phyloP scores from a whole-genome alignment of 2,113 vertebrate genomes.

The Aegypius monachus region DNA sequence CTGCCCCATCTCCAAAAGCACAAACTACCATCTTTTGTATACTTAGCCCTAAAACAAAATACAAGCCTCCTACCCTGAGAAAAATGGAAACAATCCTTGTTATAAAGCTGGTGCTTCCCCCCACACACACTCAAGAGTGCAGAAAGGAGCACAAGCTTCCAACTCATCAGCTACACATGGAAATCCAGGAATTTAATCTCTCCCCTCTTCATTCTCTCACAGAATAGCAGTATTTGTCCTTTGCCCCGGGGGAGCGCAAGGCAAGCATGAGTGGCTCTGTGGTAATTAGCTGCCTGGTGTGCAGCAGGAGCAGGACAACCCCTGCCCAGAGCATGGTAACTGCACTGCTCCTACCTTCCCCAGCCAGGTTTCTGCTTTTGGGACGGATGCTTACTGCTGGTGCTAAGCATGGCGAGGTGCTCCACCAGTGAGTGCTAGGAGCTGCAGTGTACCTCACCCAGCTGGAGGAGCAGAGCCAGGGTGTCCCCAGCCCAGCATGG shows the following conservation, averaged over 20 bases:
- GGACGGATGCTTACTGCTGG: not conserved
- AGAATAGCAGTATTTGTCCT: conserved; percentile 25
- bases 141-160: not conserved
- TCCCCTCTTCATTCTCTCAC: conserved; percentile 16
- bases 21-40: not conserved
- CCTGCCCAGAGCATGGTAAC: not conserved
- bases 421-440: not conserved
- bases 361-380: fast-evolving
- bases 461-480: fast-evolving
- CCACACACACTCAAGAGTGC: not conserved
- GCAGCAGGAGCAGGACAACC: not conserved
- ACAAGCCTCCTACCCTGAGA: not conserved
- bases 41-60: not conserved
- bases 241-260: not conserved
- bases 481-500: not conserved
- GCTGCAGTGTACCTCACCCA: fast-evolving
- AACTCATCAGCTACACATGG: not conserved
- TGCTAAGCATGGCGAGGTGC: fast-evolving
- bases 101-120: not conserved
- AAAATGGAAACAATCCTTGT: not conserved
- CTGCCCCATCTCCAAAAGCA: not conserved
- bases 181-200: conserved; percentile 44
- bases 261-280: not conserved
- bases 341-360: not conserved
- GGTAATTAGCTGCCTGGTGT: conserved; percentile 1